phyloP scores from a whole-genome alignment of 2,888 invertebrate species.

The Neria commutata region DNA sequence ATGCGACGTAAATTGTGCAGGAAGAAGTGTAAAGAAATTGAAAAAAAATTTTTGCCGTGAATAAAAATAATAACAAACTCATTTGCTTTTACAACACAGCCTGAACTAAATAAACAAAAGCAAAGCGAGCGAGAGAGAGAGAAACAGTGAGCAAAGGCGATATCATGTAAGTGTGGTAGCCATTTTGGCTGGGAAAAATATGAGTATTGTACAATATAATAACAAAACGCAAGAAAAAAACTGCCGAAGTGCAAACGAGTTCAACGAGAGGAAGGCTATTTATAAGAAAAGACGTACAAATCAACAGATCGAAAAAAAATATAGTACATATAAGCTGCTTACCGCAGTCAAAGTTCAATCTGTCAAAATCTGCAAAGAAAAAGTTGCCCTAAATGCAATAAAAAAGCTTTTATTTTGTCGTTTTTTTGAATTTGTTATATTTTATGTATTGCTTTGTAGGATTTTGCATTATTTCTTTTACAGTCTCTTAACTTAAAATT shows the following conservation, averaged over 20 bases:
- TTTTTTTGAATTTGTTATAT: conserved; percentile 1
- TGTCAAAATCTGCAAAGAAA: not conserved
- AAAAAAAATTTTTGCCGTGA: no score
- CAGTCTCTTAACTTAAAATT: not conserved
- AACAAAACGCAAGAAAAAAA: no score
- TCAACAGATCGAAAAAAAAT: not conserved
- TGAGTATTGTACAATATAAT: no score
- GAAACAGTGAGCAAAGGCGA: no score
- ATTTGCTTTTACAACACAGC: no score
- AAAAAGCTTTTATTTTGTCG: conserved; percentile 1
- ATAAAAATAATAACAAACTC: no score
- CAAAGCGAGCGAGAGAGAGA: no score
- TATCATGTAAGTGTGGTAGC: no score
- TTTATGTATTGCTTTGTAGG: not conserved
- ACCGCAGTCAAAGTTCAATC: not conserved
- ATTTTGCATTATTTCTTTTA: not conserved
- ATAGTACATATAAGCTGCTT: not conserved
- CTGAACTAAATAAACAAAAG: no score
- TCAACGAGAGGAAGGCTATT: conserved; percentile 15
- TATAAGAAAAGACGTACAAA: conserved; percentile 1
- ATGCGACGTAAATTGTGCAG: no score
- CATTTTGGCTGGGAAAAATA: no score
- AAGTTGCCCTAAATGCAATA: not conserved
- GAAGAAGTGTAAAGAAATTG: no score
- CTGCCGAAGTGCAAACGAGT: conserved; percentile 12